A percentile compares a stretch with the other conserved stretches of the same genome.
phyloP scores from a whole-genome alignment of 2,113 vertebrate genomes.

The Saguinus midas region DNA sequence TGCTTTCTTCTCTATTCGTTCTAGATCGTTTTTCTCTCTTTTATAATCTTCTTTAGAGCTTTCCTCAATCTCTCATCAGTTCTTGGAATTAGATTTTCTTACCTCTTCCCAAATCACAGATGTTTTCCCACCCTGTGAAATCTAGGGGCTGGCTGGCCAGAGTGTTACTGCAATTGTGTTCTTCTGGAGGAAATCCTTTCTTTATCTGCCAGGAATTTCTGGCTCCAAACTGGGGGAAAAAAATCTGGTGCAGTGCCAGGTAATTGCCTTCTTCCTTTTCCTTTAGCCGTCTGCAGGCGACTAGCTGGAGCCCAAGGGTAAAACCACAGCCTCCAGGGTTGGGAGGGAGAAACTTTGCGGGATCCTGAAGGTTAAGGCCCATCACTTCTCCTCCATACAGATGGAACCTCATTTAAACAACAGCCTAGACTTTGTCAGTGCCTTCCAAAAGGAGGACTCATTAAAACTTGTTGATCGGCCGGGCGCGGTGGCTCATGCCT shows the following conservation, averaged over 20 bases:
- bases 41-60: neutral
- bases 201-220: constrained; percentile 80
- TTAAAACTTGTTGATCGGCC: neutral
- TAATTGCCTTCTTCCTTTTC: constrained; percentile 79
- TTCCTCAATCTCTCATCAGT: neutral
- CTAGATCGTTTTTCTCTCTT: neutral
- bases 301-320: constrained; percentile 61
- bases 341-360: neutral
- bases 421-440: neutral
- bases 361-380: neutral
- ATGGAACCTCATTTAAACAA: constrained; percentile 38
- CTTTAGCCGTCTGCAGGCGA: constrained; percentile 70
- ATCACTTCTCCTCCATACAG: neutral
- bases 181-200: constrained; percentile 84
- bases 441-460: constrained; percentile 20
- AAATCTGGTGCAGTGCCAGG: constrained; percentile 74
- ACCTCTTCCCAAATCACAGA: constrained; percentile 68
- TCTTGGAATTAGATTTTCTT: constrained; percentile 47
- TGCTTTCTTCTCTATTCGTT: neutral
- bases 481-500: too few relatives aligned
- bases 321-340: constrained; percentile 45
- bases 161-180: constrained; percentile 73
- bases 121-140: constrained; percentile 77
- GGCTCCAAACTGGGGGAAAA: constrained; percentile 73
- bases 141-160: constrained; percentile 77